Base-by-base conservation (phyloP, 2,113 vertebrate genomes). In the Calonectris borealis region DNA sequence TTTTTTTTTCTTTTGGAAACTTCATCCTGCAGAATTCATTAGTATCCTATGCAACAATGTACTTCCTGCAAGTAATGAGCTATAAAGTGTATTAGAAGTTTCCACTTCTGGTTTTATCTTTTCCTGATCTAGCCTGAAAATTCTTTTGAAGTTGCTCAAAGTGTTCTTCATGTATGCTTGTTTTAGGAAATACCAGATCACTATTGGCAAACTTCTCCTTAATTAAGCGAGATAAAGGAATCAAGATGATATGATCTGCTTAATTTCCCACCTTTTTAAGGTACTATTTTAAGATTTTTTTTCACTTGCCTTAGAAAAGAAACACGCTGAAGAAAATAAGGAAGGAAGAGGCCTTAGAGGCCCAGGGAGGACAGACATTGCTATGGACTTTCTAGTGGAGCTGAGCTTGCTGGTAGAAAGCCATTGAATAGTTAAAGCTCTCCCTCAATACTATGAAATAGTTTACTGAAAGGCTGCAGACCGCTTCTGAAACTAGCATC, bases 61-160 rank as follows among this genome's bases (percentile, higher is more conserved):
- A 62, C 92, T 97, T 96, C 96, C 96, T 96, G 81, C 80, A 84
- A 90, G 77, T 73, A 93, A 95, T 88, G 84, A 94, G 88, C 80
- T 80, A 93, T 87, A 90, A 96, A 96, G 81, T 62, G n/a, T 31
- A 89, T 91, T 92, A 91, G n/a, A 91, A 94, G 86, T 95, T 95
- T 94, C 89, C 93, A 96, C 84, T 94, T 91, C 93, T 96, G 73
- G 52, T 87, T 96, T 97, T 97, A 97, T 96, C 96, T 96, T 97
- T 95, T 97, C 94, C 94, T 97, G 95, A 95, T 97, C 97, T 95
- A 77, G 89, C 70, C 84, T 90, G 91, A 94, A 96, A 96, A 91
- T 32, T 80, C 93, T 94, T 97, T 94, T 97, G 96, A 96, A 97
- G 91, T 85, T 72, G 34, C 84, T 96, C 88, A 73, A 89, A 97